phyloP scores from a whole-genome alignment of 1,140 invertebrate genomes.

The Bursaphelenchus mucronatus region DNA sequence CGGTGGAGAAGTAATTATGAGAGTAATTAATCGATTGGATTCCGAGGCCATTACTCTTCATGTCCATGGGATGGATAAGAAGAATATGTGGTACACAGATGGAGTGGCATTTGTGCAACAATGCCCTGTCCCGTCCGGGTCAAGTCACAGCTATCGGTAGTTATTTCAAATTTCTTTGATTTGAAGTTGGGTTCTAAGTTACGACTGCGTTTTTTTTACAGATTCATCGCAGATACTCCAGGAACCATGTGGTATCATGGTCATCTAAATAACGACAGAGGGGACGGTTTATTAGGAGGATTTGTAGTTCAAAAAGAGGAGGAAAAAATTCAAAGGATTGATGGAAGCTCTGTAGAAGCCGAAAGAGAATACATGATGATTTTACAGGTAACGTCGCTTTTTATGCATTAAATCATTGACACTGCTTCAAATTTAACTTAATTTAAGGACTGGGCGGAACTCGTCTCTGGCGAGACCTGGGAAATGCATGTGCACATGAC shows the following conservation, averaged over 20 bases:
- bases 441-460: slow-evolving; percentile 55
- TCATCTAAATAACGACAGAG: slow-evolving; percentile 55
- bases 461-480: slow-evolving; percentile 48
- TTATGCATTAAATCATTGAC: slow-evolving; percentile 2
- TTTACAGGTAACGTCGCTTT: slow-evolving; percentile 26
- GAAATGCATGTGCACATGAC: slow-evolving; percentile 50
- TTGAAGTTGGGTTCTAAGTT: background rate
- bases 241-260: slow-evolving; percentile 48
- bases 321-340: slow-evolving; percentile 10
- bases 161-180: slow-evolving; percentile 5
- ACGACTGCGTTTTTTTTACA: slow-evolving; percentile 21
- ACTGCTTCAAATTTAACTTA: slow-evolving; percentile 10
- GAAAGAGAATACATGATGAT: slow-evolving; percentile 30
- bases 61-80: slow-evolving; percentile 56
- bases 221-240: slow-evolving; percentile 59
- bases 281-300: slow-evolving; percentile 54
- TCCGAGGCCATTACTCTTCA: slow-evolving; percentile 54
- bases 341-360: slow-evolving; percentile 16
- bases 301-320: slow-evolving; percentile 51
- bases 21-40: slow-evolving; percentile 45
- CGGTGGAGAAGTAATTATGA: slow-evolving; percentile 50
- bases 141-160: slow-evolving; percentile 14
- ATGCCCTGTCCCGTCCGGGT: slow-evolving; percentile 39
- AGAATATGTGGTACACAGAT: slow-evolving; percentile 49
- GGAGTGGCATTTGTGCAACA: slow-evolving; percentile 48